These are phyloP conservation scores for Xiphias gladius DNA, from an alignment of 2,113 vertebrate species.

Conservation along the genomic window DNA sequence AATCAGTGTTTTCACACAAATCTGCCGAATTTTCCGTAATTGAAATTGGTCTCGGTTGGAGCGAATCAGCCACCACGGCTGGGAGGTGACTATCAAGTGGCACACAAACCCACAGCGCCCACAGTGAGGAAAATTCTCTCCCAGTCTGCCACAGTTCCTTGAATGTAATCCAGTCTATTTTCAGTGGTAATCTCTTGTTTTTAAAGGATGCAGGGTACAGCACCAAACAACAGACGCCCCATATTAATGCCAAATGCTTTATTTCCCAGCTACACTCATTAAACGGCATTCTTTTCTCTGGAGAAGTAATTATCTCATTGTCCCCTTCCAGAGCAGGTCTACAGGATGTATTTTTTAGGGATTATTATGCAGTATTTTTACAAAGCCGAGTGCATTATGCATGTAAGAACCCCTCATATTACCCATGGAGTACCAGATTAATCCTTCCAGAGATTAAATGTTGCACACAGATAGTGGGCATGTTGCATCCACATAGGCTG, in stretches of 20 bases:
- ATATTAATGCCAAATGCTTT: slow-evolving; percentile 44
- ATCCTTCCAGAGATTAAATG: slow-evolving; percentile 75
- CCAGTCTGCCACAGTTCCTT: slow-evolving; percentile 26
- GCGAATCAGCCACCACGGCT: slow-evolving; percentile 2
- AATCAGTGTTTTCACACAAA: neutral
- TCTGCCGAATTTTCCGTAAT: slow-evolving; percentile 7
- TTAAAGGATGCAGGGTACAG: slow-evolving; percentile 17
- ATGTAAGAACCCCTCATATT: slow-evolving; percentile 46
- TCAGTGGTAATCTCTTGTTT: slow-evolving; percentile 58
- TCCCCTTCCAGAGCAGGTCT: slow-evolving; percentile 11
- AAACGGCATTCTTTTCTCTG: slow-evolving; percentile 35
- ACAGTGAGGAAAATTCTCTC: neutral
- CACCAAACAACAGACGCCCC: slow-evolving; percentile 9
- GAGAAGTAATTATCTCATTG: slow-evolving; percentile 31
- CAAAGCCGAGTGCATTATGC: slow-evolving; percentile 10
- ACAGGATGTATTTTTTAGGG: slow-evolving; percentile 10
- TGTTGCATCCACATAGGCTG: slow-evolving; percentile 61
- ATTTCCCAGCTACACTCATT: slow-evolving; percentile 36
- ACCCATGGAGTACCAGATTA: slow-evolving; percentile 54
- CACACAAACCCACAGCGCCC: neutral
- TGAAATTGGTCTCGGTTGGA: slow-evolving; percentile 21
- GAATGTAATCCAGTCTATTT: slow-evolving; percentile 61
- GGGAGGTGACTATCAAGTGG: slow-evolving; percentile 13
- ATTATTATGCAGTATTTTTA: neutral
- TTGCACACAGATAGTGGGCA: slow-evolving; percentile 75